A percentile compares a stretch with the other conserved stretches of the same genome.
phyloP scores from a whole-genome alignment of 2,888 invertebrate genomes.

The Aquatica leii region DNA sequence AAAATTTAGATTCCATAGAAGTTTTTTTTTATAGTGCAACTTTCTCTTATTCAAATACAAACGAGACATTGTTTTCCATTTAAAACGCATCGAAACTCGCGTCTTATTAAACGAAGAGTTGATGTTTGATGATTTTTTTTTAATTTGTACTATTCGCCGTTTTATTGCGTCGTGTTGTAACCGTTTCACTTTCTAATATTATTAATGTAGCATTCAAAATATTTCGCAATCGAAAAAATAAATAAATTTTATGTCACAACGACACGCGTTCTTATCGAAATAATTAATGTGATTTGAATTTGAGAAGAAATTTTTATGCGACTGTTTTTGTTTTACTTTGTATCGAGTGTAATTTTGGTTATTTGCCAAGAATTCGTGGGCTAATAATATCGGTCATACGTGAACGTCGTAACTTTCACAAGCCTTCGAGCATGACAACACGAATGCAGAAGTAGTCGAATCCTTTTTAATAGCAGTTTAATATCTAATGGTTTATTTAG shows the following conservation, averaged over 20 bases:
- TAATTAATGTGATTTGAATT: conserved; percentile 5
- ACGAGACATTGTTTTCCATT: too few species aligned
- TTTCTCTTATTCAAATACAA: too few species aligned
- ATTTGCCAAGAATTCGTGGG: conserved; percentile 16
- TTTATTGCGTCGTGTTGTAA: conserved; percentile 22
- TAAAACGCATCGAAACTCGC: too few species aligned
- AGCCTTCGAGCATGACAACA: conserved; percentile 27
- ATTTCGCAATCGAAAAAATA: conserved; percentile 15
- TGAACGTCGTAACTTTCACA: conserved; percentile 28
- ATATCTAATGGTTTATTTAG: conserved; percentile 13
- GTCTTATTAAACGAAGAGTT: neutral
- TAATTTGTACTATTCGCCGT: too few species aligned
- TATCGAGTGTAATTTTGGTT: conserved; percentile 17
- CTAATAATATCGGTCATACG: conserved; percentile 16
- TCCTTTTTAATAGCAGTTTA: conserved; percentile 16
- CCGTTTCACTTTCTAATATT: conserved; percentile 33
- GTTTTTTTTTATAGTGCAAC: too few species aligned
- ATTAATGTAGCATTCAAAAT: conserved; percentile 26
- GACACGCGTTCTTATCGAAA: neutral
- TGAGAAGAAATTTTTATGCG: neutral
- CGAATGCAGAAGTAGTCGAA: conserved; percentile 25
- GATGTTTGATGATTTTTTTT: conserved; percentile 12
- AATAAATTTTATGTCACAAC: conserved; percentile 7
- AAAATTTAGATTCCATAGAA: too few species aligned
- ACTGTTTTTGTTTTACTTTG: too few species aligned